Percentiles rank a stretch among this genome's conserved stretches.
Evolutionary conservation across 2,113 vertebrate genomes (phyloP).

Genomic region (Azemiops feae): DNA sequence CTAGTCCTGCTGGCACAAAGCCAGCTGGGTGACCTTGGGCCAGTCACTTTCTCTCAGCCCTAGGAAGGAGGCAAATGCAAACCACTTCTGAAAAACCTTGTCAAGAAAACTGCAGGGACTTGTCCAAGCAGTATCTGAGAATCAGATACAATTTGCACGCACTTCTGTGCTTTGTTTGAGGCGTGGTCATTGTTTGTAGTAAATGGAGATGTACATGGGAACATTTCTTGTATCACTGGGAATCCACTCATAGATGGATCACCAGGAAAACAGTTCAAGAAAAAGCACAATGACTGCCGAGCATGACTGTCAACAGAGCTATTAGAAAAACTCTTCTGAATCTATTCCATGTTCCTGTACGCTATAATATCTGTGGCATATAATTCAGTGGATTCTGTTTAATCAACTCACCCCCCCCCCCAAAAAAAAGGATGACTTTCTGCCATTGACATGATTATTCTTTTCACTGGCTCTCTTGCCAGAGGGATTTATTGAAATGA

Average conservation of each 20-base stretch:
- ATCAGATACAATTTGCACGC: neutral
- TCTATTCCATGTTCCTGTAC: no score
- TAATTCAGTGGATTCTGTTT: neutral
- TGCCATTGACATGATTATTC: constrained; percentile 10
- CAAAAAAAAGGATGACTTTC: neutral
- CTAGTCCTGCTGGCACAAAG: neutral
- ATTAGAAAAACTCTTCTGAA: neutral
- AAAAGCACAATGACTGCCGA: no score
- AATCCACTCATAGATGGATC: neutral
- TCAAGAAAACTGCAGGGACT: neutral
- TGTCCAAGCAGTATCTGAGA: neutral
- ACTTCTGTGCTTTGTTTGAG: neutral
- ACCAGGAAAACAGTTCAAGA: neutral
- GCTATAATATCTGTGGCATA: neutral
- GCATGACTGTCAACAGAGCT: neutral
- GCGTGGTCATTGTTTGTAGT: neutral
- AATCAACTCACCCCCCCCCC: constrained; percentile 13
- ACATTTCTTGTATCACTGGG: neutral
- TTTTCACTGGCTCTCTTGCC: constrained; percentile 16
- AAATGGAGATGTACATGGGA: neutral
- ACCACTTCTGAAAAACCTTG: neutral
- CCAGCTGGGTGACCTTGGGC: neutral
- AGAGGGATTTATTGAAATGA: constrained; percentile 27
- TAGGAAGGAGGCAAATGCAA: neutral
- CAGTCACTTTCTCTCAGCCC: neutral